phyloP scores from a whole-genome alignment of 2,113 vertebrate genomes.

The Myotis davidii region DNA sequence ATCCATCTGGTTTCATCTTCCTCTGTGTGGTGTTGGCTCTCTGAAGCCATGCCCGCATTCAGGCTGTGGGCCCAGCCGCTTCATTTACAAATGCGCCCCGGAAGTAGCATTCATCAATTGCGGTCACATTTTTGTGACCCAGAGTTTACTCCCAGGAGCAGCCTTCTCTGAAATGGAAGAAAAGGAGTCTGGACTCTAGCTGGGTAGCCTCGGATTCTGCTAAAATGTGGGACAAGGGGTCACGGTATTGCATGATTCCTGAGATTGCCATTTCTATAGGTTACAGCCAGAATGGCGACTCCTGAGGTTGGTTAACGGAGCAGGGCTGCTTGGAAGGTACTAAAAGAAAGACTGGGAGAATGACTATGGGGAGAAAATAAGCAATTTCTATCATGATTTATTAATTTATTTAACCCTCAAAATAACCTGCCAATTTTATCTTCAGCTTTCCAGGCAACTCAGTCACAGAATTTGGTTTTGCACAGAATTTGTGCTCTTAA shows the following conservation, averaged over 20 bases:
- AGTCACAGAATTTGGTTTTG: neutral
- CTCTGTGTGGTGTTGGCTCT: neutral
- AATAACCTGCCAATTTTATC: neutral
- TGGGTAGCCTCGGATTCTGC: too few species aligned
- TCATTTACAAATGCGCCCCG: neutral
- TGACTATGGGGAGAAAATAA: neutral
- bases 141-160: neutral
- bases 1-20: neutral
- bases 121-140: neutral
- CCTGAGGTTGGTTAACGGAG: neutral
- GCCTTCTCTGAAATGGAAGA: neutral
- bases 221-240: neutral
- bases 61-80: rapidly evolving
- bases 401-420: neutral
- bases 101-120: neutral
- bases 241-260: neutral
- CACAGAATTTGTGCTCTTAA: neutral
- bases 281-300: neutral
- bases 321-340: neutral
- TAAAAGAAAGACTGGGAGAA: neutral
- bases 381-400: neutral
- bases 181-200: neutral
- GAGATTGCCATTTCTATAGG: neutral
- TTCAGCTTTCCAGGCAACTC: neutral
- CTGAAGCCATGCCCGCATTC: neutral